phyloP scores from a whole-genome alignment of 2,113 vertebrate genomes.

The Tragelaphus buxtoni region DNA sequence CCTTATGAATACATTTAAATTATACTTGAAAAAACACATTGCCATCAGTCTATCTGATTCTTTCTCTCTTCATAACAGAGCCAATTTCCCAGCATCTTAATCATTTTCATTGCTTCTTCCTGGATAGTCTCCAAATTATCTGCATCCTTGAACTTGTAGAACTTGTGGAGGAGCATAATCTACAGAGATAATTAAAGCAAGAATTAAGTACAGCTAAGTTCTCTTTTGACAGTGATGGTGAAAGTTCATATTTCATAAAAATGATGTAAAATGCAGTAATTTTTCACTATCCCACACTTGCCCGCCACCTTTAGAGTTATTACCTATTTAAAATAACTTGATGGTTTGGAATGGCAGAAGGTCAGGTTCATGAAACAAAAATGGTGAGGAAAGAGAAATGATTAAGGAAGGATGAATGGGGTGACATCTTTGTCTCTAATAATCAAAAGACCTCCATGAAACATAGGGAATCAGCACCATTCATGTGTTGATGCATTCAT shows the following conservation, averaged over 20 bases:
- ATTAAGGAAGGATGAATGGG: neutral
- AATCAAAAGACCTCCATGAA: neutral
- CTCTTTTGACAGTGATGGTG: slow-evolving; percentile 51
- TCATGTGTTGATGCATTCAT: neutral
- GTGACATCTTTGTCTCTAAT: neutral
- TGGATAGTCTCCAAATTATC: slow-evolving; percentile 64
- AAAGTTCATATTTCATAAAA: slow-evolving; percentile 65
- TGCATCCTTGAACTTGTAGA: slow-evolving; percentile 49
- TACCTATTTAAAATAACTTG: slow-evolving; percentile 40
- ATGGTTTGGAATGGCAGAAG: neutral
- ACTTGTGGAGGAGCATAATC: slow-evolving; percentile 39
- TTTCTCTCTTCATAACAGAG: slow-evolving; percentile 44
- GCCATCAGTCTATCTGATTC: neutral
- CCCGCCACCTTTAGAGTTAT: slow-evolving; percentile 40
- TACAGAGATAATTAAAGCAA: slow-evolving; percentile 60
- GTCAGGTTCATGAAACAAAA: neutral
- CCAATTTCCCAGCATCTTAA: slow-evolving; percentile 52
- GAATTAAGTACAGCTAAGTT: slow-evolving; percentile 58
- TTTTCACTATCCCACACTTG: slow-evolving; percentile 9
- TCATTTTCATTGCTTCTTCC: slow-evolving; percentile 57
- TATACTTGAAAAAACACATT: slow-evolving; percentile 13
- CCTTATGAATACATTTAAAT: neutral
- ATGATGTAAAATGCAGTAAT: slow-evolving; percentile 50
- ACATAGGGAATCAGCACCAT: neutral
- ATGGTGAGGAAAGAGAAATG: neutral